Base-by-base conservation (phyloP, 2,888 invertebrate species). In the Eupeodes luniger region DNA sequence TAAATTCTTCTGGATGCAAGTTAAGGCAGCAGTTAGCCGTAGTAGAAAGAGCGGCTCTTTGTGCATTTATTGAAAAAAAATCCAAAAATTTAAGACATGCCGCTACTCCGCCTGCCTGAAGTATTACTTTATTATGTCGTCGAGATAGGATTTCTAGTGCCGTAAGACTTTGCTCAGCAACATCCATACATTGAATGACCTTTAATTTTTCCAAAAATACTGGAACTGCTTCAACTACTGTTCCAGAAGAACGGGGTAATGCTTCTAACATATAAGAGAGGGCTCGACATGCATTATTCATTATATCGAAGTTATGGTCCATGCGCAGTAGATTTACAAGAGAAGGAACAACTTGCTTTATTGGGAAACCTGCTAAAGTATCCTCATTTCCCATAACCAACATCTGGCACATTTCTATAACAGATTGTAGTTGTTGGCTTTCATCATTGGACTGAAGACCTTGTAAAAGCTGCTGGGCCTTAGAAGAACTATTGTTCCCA, bases 201-300 rank as follows among this genome's bases (percentile, higher is more conserved):
- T 99, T 98, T 81, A 99, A 95, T 94, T 98, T 99, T 94, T 99
- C 98, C 79, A 99, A 94, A 94, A 99, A 98, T 1, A 98, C 98
- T 1, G 99, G 99, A 82, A 99, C 98, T 3, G 99, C 99, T 91
- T 99, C 98, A 3, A 99, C 98, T 11, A 99, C 98, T 3, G 99
- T 97, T 34, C 97, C 97, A 69, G 99, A 98, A 53, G 99, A 99
- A 83, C 99, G 96, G 0, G 99, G 99, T 90, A 99, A 93, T 0
- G 99, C 99, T 94, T 99, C 99, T 96, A 99, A 96, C 99, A 99
- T 99, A 94, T 99, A 99, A 0, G 99, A 99, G 55, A 99, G 95
- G 0, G 99, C 99, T 59, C 99, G 97, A 92, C 99, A 99, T 0
- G 99, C 99, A 93, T 99, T 98, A 93, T 99, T 98, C 99, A 99